Base-by-base conservation (phyloP, 2,797 vertebrate genomes). In the Micrastur ruficollis region DNA sequence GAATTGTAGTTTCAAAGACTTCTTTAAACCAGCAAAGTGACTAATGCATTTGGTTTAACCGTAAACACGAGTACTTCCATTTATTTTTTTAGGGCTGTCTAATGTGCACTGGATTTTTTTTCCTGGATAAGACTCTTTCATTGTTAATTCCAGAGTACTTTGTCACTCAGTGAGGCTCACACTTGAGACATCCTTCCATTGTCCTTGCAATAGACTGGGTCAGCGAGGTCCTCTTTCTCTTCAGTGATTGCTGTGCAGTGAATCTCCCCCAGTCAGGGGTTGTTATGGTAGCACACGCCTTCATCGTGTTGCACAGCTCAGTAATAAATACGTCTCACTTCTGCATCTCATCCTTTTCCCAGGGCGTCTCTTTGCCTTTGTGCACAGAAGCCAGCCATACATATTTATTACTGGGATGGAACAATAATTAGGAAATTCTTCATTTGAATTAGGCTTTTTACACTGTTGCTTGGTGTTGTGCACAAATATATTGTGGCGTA, bases 391-490 rank as follows among this genome's bases (percentile, higher is more conserved):
- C 44, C 94, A 94, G 62, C 59, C 75, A 92, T 81, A 55, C 52
- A 44, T 92, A 95, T 87, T 96, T 94, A 83, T 91, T 62, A 36
- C 72, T 68, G 87, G 42, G 58, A 34, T 66, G 50, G 75, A 92
- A 44, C 70, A 92, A 74, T 88, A 95, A 93, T 96, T 93, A 90
- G 76, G 85, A 59, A 58, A 80, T 80, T 80, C 71, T 94, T 84
- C 87, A 52, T 89, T 67, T 88, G 75, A 94, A 75, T 90, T 75
- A 61, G 1, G 10, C n/a, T 83, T 71, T 89, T 94, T 42, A 53
- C 3, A 5, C 73, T 29, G 53, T 27, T 80, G 62, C 56, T 73
- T 55, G 59, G 27, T 53, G 55, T n/a, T 83, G 79, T 23, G 34
- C 47, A 34, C 66, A 95, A 72, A 94, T 66, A 23, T 68, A 62